A percentile compares a stretch with the other conserved stretches of the same genome.
Evolutionary conservation across 1,140 invertebrate genomes (phyloP).

Genomic region (Cydia splendana): DNA sequence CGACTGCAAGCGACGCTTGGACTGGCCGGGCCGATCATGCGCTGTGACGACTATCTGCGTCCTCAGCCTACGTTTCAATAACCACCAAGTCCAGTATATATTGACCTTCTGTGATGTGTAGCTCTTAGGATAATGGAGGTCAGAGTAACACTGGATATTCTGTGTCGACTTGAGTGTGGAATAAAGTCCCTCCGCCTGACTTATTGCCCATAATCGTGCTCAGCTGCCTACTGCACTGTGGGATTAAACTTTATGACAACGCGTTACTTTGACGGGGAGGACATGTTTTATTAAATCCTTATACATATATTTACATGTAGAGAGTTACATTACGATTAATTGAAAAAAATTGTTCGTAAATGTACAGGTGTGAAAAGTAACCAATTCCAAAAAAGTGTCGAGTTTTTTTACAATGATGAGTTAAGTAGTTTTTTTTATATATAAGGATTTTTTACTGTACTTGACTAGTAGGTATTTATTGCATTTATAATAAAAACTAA

Average conservation of each 20-base stretch:
- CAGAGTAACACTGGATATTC: background rate
- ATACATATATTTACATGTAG: background rate
- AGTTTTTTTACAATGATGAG: too few species aligned
- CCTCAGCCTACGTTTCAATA: background rate
- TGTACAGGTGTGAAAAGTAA: background rate
- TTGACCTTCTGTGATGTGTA: background rate
- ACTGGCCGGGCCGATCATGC: slow-evolving; percentile 53
- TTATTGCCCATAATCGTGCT: slow-evolving; percentile 29
- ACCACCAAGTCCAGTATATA: background rate
- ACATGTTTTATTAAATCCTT: background rate
- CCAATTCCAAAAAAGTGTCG: too few species aligned
- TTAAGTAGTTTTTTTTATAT: too few species aligned
- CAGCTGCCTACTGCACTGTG: slow-evolving; percentile 25
- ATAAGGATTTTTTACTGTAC: too few species aligned
- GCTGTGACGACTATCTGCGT: slow-evolving; percentile 50
- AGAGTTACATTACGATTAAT: too few species aligned
- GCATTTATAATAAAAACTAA: too few species aligned
- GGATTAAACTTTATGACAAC: slow-evolving; percentile 17
- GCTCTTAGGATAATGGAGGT: background rate
- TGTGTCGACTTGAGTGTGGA: background rate
- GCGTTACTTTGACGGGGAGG: background rate
- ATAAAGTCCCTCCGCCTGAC: slow-evolving; percentile 9
- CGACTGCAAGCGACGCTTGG: slow-evolving; percentile 46
- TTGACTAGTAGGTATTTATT: too few species aligned
- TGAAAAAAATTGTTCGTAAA: background rate